Percentiles rank a stretch among this genome's conserved stretches.
phyloP scores from a whole-genome alignment of 2,888 invertebrate species.

The Harpagoxenus sublaevis region DNA sequence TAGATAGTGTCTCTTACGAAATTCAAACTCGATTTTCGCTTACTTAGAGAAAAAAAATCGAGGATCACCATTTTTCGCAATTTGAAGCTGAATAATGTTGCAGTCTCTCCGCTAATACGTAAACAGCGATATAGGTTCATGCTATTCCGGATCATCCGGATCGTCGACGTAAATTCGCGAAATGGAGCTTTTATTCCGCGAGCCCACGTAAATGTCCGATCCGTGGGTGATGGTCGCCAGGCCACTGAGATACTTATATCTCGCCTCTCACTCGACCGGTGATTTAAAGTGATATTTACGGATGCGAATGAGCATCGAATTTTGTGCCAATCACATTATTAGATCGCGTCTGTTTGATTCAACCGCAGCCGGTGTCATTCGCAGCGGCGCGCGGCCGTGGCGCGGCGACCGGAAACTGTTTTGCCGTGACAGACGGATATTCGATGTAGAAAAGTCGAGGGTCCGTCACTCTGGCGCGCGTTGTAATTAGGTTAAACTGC shows the following conservation, averaged over 20 bases:
- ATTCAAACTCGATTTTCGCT: not conserved
- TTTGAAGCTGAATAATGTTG: not conserved
- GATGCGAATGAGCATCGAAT: slow-evolving; percentile 19
- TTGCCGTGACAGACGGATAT: slow-evolving; percentile 31
- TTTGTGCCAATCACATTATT: slow-evolving; percentile 47
- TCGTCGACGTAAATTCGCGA: not conserved
- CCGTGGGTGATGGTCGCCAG: not conserved
- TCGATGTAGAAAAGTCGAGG: slow-evolving; percentile 36
- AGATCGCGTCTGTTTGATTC: slow-evolving; percentile 36
- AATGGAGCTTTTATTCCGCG: not conserved
- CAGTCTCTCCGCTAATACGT: not conserved
- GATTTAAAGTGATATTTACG: slow-evolving; percentile 39
- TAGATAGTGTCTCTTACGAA: not conserved
- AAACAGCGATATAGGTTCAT: not conserved
- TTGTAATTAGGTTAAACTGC: slow-evolving; percentile 47
- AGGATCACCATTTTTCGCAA: not conserved
- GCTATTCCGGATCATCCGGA: not conserved
- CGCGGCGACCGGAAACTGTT: slow-evolving; percentile 35
- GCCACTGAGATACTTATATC: too few species aligned
- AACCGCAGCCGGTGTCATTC: slow-evolving; percentile 18
- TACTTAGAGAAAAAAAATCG: not conserved
- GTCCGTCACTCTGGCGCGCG: not conserved
- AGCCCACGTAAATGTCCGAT: not conserved
- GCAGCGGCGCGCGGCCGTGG: not conserved
- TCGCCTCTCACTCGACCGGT: not conserved